Base-by-base conservation (phyloP, 1,140 invertebrate species). In the Leptonema lineaticorne region DNA sequence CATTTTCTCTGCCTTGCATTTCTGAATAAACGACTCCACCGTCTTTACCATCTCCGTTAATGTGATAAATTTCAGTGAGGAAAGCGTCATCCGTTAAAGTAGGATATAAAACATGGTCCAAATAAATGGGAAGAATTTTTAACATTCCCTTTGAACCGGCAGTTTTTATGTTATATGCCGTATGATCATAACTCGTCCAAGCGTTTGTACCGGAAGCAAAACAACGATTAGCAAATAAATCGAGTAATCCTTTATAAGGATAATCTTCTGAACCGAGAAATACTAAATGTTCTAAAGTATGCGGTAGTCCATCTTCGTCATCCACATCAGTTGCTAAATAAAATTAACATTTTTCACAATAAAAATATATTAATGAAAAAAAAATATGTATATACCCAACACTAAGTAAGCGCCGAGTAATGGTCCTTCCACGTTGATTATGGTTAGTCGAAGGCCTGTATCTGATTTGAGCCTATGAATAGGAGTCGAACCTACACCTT, bases 21-120 rank as follows among this genome's bases (percentile, higher is more conserved):
- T 97, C 94, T 79, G 91, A 94, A 77, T 97, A 97, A 1, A 96
- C 93, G 26, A 96, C 92, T 29, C 95, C 95, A 29, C 89, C 92
- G 85, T 97, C 89, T 73, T 93, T 88, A 2, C 94, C 95, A 69
- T 93, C 86, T 2, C 88, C 89, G 76, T 91, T 93, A 53, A 97
- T 86, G 77, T 97, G 94, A 80, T 97, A 92, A 1, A 97, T 92
- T 83, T 97, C 95, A 14, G 94, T 97, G 9, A 88, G 79, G 80
- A 89, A 97, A 1, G 85, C 92, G 74, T 89, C 82, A 72, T 94
- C 89, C 41, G 87, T 91, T 18, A 97, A 83, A 16, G 88, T 89
- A 1, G 95, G 94, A 77, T 90, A 90, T 4, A 97, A 82, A 73
- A 97, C 88, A 76, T 97, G 94, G 77, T 97, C 94, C 27, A 96